A percentile compares a stretch with the other conserved stretches of the same genome.
These are phyloP conservation scores for Neocrepidodera transversa DNA, from an alignment of 2,888 invertebrate genomes.

Conservation along the genomic window DNA sequence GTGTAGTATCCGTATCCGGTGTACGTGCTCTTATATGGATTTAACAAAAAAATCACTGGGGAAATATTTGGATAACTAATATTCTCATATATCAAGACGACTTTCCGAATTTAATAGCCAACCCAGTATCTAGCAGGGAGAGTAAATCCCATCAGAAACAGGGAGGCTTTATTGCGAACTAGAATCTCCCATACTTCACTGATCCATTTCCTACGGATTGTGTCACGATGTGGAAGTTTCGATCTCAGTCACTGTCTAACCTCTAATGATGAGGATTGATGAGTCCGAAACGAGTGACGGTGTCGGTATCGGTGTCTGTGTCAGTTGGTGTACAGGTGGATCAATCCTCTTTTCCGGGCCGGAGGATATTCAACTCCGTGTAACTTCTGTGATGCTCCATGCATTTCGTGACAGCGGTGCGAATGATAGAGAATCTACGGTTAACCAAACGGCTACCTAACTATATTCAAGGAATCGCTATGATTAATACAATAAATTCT, in stretches of 20 bases:
- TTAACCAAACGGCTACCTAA: neutral
- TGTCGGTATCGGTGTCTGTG: neutral
- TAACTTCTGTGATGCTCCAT: neutral
- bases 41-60: no score
- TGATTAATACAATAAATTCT: neutral
- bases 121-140: constrained; percentile 4
- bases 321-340: constrained; percentile 5
- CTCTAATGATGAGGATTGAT: constrained; percentile 25
- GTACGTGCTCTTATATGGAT: no score
- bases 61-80: neutral
- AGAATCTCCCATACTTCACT: constrained; percentile 11
- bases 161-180: constrained; percentile 16
- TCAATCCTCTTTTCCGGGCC: constrained; percentile 3
- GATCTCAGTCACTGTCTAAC: constrained; percentile 19
- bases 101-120: constrained; percentile 11
- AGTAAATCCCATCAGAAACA: constrained; percentile 9
- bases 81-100: neutral
- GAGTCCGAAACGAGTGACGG: constrained; percentile 13
- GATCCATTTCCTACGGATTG: constrained; percentile 18
- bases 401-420: constrained; percentile 7
- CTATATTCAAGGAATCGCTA: neutral
- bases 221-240: constrained; percentile 22
- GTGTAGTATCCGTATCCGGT: no score
- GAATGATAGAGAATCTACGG: constrained; percentile 1
- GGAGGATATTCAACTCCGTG: constrained; percentile 4